Evolutionary conservation across 2,797 vertebrate species (phyloP).

Genomic region (Chelon labrosus): DNA sequence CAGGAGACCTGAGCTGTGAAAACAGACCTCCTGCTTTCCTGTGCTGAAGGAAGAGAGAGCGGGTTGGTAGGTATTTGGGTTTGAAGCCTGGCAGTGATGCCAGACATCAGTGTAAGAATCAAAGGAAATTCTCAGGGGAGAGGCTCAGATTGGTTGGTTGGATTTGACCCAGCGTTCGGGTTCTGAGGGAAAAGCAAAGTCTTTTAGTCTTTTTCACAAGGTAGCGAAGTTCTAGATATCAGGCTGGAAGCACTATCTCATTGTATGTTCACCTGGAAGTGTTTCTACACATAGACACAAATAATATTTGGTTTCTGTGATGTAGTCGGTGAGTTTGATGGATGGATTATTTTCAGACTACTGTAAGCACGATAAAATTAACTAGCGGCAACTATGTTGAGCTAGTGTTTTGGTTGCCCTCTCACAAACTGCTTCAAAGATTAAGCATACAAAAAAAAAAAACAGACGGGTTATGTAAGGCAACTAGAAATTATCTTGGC

Average conservation of each 20-base stretch:
- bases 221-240: constrained; percentile 6
- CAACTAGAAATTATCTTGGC: constrained; percentile 17
- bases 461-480: constrained; percentile 21
- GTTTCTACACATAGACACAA: constrained; percentile 11
- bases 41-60: constrained; percentile 43
- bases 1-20: constrained; percentile 66
- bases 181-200: constrained; percentile 44
- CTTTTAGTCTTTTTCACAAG: constrained; percentile 35
- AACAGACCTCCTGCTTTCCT: constrained; percentile 67
- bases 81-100: constrained; percentile 52
- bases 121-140: constrained; percentile 68
- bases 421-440: constrained; percentile 12
- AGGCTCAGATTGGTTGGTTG: constrained; percentile 45
- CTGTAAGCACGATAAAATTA: constrained; percentile 23
- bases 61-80: constrained; percentile 50
- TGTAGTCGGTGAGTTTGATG: constrained; percentile 11
- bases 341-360: constrained; percentile 27
- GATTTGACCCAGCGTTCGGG: constrained; percentile 35
- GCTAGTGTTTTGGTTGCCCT: constrained; percentile 13
- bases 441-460: constrained; percentile 20
- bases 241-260: constrained; percentile 14
- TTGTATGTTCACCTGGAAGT: background rate
- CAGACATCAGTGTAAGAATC: constrained; percentile 68
- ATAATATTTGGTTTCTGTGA: constrained; percentile 19
- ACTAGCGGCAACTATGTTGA: constrained; percentile 7